phyloP scores from a whole-genome alignment of 2,888 invertebrate genomes.

The Heliconius erato region DNA sequence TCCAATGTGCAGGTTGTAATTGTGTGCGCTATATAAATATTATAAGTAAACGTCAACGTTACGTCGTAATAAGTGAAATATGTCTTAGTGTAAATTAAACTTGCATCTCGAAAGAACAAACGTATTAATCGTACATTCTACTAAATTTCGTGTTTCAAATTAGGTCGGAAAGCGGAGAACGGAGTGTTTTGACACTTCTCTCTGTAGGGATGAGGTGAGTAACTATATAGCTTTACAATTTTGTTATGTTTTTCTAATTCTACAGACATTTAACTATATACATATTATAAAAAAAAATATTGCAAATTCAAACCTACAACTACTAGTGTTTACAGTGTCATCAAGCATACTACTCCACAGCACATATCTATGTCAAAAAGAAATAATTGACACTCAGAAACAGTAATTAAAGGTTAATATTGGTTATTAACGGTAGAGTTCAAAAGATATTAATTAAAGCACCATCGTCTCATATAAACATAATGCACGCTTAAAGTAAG shows the following conservation, averaged over 20 bases:
- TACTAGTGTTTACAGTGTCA: too few relatives aligned
- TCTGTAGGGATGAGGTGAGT: background rate
- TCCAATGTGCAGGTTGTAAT: constrained; percentile 6
- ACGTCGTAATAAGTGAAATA: background rate
- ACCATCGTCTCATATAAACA: constrained; percentile 17
- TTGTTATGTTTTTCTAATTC: too few relatives aligned
- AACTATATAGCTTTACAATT: too few relatives aligned
- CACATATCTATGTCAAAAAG: too few relatives aligned
- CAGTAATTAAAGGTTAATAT: background rate
- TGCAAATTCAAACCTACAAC: too few relatives aligned
- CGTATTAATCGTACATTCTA: too few relatives aligned
- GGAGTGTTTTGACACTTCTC: background rate
- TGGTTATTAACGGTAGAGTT: background rate
- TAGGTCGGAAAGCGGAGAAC: background rate
- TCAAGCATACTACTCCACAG: too few relatives aligned
- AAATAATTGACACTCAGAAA: background rate
- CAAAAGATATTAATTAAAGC: background rate
- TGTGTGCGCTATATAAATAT: background rate
- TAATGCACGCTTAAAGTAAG: constrained; percentile 18
- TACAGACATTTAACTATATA: too few relatives aligned
- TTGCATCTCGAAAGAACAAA: background rate
- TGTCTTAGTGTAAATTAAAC: background rate
- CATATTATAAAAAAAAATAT: too few relatives aligned
- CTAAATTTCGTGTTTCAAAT: background rate
- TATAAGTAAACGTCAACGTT: background rate